Percentiles rank a stretch among this genome's conserved stretches.
phyloP scores from a whole-genome alignment of 2,113 vertebrate genomes.

The Sarotherodon lohbergeri region DNA sequence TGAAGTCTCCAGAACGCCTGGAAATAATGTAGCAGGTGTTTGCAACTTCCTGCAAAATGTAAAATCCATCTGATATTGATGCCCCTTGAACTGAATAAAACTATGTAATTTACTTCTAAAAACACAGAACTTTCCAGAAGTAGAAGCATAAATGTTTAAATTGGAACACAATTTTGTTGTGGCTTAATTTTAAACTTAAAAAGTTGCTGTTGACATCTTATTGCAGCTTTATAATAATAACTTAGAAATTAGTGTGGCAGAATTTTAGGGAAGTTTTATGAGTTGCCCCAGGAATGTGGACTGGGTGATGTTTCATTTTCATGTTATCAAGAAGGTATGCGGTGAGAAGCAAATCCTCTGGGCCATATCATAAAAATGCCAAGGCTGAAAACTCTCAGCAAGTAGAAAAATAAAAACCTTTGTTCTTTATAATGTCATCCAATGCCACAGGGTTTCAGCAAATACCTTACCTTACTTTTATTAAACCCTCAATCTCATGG shows the following conservation, averaged over 20 bases:
- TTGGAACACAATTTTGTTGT: not conserved
- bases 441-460: conserved; percentile 6
- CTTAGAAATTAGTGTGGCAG: not conserved
- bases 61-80: not conserved
- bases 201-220: not conserved
- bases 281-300: not conserved
- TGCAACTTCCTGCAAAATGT: not conserved
- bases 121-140: not conserved
- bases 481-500: not conserved
- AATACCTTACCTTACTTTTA: not conserved
- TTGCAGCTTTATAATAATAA: not conserved
- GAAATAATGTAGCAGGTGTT: not conserved
- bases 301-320: not conserved
- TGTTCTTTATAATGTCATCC: not conserved
- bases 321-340: not conserved
- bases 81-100: not conserved
- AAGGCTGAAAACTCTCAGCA: not conserved
- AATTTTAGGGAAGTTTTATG: not conserved
- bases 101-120: not conserved
- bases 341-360: not conserved
- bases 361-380: conserved; percentile 32
- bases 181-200: not conserved
- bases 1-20: not conserved
- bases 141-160: not conserved
- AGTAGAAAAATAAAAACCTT: not conserved